phyloP scores from a whole-genome alignment of 2,113 vertebrate species.

The Antechinus stuartii region DNA sequence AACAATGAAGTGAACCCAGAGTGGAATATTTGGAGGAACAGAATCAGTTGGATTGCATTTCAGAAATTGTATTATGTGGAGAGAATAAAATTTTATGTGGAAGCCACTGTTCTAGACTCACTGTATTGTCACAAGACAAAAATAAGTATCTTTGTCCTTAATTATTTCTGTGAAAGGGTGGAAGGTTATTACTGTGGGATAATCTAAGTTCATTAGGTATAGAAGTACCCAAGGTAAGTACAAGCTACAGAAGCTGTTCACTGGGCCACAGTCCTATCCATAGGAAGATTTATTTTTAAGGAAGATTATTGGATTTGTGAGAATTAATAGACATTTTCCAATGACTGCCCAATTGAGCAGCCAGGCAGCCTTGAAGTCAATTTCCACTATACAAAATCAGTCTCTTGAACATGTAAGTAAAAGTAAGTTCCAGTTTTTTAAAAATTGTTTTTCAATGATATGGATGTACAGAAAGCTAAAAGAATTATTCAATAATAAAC shows the following conservation, averaged over 20 bases:
- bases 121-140: not conserved
- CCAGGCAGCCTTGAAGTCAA: not conserved
- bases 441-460: not conserved
- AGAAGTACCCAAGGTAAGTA: constrained; percentile 1
- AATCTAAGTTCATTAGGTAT: not conserved
- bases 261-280: not conserved
- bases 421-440: not conserved
- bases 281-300: constrained; percentile 19
- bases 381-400: constrained; percentile 5
- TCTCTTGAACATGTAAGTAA: not conserved
- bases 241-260: not conserved
- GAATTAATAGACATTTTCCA: not conserved
- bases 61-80: no score
- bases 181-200: not conserved
- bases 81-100: not conserved
- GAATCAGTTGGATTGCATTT: no score
- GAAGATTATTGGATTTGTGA: not conserved
- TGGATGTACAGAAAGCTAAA: not conserved
- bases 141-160: not conserved
- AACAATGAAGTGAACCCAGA: no score
- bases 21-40: no score
- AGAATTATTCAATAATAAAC: not conserved
- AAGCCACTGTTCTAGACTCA: not conserved
- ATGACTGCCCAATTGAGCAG: not conserved
- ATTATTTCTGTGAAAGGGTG: not conserved